phyloP scores from a whole-genome alignment of 2,113 vertebrate genomes.

The Tapirus terrestris region DNA sequence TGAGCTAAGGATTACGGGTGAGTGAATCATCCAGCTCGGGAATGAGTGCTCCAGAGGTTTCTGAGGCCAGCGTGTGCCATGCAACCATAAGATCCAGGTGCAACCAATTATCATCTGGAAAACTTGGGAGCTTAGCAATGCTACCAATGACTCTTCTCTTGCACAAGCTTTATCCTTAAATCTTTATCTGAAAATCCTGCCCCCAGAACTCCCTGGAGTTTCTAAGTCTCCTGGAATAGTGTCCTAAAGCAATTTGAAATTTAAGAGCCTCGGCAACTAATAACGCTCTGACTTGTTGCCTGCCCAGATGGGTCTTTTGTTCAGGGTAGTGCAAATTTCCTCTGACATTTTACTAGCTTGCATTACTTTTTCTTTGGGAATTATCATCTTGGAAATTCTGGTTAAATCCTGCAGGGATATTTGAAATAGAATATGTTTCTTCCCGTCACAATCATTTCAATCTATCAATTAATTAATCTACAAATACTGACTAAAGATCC shows the following conservation, averaged over 20 bases:
- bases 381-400: constrained; percentile 35
- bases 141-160: constrained; percentile 37
- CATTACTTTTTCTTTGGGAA: constrained; percentile 27
- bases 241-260: neutral
- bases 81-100: constrained; percentile 44
- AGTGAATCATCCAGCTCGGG: constrained; percentile 57
- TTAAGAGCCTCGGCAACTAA: constrained; percentile 22
- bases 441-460: neutral
- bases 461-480: neutral
- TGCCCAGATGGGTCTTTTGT: constrained; percentile 14
- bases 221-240: constrained; percentile 58
- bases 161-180: constrained; percentile 38
- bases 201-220: neutral
- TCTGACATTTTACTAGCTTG: neutral
- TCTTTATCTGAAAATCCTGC: constrained; percentile 25
- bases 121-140: neutral
- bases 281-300: neutral
- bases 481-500: neutral
- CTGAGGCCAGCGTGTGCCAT: neutral
- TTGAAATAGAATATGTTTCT: constrained; percentile 39
- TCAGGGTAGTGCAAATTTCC: neutral
- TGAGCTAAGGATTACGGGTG: constrained; percentile 55
- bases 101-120: constrained; percentile 71
- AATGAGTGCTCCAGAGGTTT: constrained; percentile 48
- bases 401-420: constrained; percentile 1